A percentile compares a stretch with the other conserved stretches of the same genome.
Conservation (phyloP, 2,113 vertebrate genomes). For the Castor canadensis region DNA sequence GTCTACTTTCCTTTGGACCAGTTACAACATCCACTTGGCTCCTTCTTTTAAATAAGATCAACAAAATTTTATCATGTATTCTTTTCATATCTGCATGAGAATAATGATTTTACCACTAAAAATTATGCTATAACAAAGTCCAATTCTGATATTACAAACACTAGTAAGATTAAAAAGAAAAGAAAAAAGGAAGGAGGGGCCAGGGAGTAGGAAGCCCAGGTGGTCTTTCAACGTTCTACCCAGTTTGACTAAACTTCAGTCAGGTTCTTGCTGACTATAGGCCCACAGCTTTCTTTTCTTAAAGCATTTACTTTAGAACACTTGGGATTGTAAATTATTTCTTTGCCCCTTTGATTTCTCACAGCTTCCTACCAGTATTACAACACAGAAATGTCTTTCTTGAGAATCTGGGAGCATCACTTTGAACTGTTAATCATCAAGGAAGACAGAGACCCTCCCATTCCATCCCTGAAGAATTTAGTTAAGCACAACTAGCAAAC, state of each 20-base stretch:
- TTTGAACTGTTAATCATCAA: not conserved
- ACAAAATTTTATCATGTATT: not conserved
- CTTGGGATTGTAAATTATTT: not conserved
- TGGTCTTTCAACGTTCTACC: rapidly evolving
- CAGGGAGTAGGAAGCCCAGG: rapidly evolving
- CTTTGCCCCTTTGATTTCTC: not conserved
- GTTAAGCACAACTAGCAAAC: not conserved
- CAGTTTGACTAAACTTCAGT: not conserved
- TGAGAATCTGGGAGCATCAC: not conserved
- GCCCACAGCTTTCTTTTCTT: not conserved
- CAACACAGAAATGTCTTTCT: not conserved
- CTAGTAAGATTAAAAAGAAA: not conserved
- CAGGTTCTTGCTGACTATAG: not conserved
- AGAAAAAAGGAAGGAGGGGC: rapidly evolving
- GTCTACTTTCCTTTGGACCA: not conserved
- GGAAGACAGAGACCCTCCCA: not conserved
- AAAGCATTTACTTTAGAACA: not conserved
- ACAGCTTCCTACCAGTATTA: not conserved
- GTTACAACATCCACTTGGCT: not conserved
- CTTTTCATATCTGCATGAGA: not conserved
- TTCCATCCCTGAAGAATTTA: not conserved
- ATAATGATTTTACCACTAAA: not conserved
- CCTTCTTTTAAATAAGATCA: not conserved
- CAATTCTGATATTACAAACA: not conserved
- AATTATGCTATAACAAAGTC: not conserved